phyloP scores from a whole-genome alignment of 2,888 invertebrate genomes.

The Tetragonisca angustula region DNA sequence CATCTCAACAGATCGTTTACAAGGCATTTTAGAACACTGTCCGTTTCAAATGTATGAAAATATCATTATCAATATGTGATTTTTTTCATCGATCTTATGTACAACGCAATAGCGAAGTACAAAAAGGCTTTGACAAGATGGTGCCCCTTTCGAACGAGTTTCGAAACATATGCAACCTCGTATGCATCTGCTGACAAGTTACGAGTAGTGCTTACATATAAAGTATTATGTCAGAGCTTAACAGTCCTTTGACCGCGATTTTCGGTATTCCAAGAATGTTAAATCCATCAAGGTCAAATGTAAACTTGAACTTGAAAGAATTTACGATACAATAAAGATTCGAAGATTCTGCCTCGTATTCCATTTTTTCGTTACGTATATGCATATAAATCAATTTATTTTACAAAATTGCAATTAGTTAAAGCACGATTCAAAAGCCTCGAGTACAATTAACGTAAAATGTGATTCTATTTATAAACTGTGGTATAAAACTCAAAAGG shows the following conservation, averaged over 20 bases:
- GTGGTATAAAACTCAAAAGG: not conserved
- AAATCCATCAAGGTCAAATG: constrained; percentile 32
- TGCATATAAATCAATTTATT: not conserved
- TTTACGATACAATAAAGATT: not conserved
- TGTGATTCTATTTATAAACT: not conserved
- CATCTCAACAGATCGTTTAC: constrained; percentile 8
- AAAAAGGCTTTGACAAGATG: constrained; percentile 59
- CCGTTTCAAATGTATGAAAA: constrained; percentile 5
- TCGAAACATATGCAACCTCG: constrained; percentile 48
- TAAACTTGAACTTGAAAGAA: constrained; percentile 32
- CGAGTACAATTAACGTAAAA: constrained; percentile 1
- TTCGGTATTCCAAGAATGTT: constrained; percentile 24
- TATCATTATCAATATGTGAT: not conserved
- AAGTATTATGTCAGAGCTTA: constrained; percentile 50
- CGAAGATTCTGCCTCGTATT: not conserved
- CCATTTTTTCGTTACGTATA: not conserved
- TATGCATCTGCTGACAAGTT: constrained; percentile 41
- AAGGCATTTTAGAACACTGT: constrained; percentile 8
- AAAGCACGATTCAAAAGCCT: not conserved
- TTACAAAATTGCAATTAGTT: not conserved
- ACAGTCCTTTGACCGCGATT: constrained; percentile 42
- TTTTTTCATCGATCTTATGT: constrained; percentile 2
- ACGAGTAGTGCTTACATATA: constrained; percentile 32
- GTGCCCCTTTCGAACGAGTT: constrained; percentile 52
- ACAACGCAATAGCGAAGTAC: constrained; percentile 38